A percentile compares a stretch with the other conserved stretches of the same genome.
phyloP scores from a whole-genome alignment of 1,140 invertebrate species.

The Saccostrea glomerata region DNA sequence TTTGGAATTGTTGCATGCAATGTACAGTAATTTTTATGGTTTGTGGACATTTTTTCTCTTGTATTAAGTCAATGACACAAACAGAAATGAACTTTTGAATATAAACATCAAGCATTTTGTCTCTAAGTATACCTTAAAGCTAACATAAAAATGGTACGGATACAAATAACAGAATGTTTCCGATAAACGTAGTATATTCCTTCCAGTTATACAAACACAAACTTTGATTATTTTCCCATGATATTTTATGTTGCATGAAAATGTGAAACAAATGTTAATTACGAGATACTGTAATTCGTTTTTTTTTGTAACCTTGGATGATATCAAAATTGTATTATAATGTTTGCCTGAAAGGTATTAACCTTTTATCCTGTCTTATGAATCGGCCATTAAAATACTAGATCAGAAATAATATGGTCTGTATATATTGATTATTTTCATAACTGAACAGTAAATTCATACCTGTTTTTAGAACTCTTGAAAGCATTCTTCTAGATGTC shows the following conservation, averaged over 20 bases:
- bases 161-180: not conserved
- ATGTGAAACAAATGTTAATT: slow-evolving; percentile 19
- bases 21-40: not conserved
- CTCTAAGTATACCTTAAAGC: not conserved
- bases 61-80: not conserved
- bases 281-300: not conserved
- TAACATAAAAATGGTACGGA: not conserved
- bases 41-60: not conserved
- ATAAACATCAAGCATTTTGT: not conserved
- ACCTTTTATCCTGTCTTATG: slow-evolving; percentile 36
- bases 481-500: slow-evolving; percentile 71
- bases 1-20: not conserved
- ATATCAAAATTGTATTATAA: slow-evolving; percentile 5
- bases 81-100: not conserved
- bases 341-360: slow-evolving; percentile 16
- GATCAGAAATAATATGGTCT: not conserved
- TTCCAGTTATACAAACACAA: not conserved
- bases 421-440: slow-evolving; percentile 24
- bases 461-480: slow-evolving; percentile 84
- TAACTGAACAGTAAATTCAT: not conserved
- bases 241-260: not conserved
- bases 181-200: not conserved
- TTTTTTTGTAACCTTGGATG: slow-evolving; percentile 18
- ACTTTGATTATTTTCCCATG: slow-evolving; percentile 17
- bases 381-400: slow-evolving; percentile 17